Evolutionary conservation across 2,113 vertebrate genomes (phyloP), one percentile per base, ranked within the genome.

Genomic region (Corydoras maculifer): DNA sequence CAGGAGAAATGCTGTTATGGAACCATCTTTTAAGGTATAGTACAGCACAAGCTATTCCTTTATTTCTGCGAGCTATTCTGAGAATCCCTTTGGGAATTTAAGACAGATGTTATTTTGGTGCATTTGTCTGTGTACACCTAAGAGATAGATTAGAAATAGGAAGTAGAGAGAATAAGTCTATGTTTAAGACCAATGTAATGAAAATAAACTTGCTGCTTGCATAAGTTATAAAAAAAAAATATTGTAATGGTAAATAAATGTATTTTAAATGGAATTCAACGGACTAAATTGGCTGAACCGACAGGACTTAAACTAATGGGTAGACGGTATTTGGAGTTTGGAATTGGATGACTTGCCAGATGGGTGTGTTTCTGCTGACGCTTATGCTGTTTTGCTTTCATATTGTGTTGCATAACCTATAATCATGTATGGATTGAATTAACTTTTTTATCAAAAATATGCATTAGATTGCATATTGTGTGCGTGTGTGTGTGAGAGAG

Each of bases 131-230:
- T 62, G 58, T 67, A 49, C 13, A 32, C 14, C 29, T 53, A 58
- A 35, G 64, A 54, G 73, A 63, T 54, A 75, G 77, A 79, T 14
- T 57, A 59, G 55, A 31, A 58, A 68, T n/a, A 59, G 48, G 25
- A 25, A 67, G 77, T 65, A 25, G 69, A 69, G 76, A 72, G 75
- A 74, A 84, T 78, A 78, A 78, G 30, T 70, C 73, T 64, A 70
- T 76, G 72, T 58, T 29, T 35, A 12, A 57, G 35, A 43, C 7
- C 2, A 2, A 59, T 7, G 32, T 74, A 13, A 63, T 9, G 49
- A 70, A 77, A 29, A 58, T 65, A 72, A n/a, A 31, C 8, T 32
- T 6, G 49, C 8, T 8, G 49, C 54, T 43, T 43, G 35, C 35
- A 43, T 43, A 43, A 43, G 35, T 43, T 43, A 43, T 43, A 43